A percentile compares a stretch with the other conserved stretches of the same genome.
phyloP scores from a whole-genome alignment of 2,888 invertebrate genomes.

The Troglohyphantes excavatus region DNA sequence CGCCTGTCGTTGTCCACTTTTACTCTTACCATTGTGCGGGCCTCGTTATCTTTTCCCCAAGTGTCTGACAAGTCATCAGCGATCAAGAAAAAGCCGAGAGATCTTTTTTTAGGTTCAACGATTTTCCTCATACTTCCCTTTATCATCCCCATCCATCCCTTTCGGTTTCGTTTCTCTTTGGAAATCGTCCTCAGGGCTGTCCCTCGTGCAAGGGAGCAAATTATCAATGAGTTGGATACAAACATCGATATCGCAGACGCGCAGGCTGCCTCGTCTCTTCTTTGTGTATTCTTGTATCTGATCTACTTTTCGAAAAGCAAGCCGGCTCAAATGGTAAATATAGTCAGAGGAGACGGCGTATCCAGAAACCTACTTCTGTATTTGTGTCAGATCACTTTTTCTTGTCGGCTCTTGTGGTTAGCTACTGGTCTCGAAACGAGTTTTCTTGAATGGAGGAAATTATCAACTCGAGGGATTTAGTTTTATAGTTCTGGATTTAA shows the following conservation, averaged over 20 bases:
- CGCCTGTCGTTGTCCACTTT: neutral
- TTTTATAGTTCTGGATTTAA: constrained; percentile 20
- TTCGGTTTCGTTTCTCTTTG: constrained; percentile 65
- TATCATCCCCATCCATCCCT: constrained; percentile 26
- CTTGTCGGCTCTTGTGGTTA: constrained; percentile 35
- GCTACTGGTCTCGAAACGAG: constrained; percentile 61
- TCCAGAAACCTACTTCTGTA: constrained; percentile 58
- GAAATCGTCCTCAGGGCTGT: constrained; percentile 37
- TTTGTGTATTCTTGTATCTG: constrained; percentile 51
- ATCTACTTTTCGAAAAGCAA: constrained; percentile 49
- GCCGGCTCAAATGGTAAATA: constrained; percentile 48
- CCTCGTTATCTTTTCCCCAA: too few species aligned
- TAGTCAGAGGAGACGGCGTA: constrained; percentile 26
- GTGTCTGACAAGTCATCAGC: neutral
- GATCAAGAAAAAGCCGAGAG: neutral
- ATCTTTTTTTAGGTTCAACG: constrained; percentile 58
- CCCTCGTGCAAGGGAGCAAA: constrained; percentile 24
- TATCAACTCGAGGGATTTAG: neutral
- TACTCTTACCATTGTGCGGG: neutral
- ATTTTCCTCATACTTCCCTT: constrained; percentile 47
- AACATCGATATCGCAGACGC: constrained; percentile 28
- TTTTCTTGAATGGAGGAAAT: constrained; percentile 31
- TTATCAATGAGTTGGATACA: constrained; percentile 38
- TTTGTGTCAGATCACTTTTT: constrained; percentile 68
- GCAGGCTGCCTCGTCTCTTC: constrained; percentile 21